These are phyloP conservation scores for Pipistrellus nathusii DNA, from an alignment of 2,797 vertebrate species.

Conservation along the genomic window DNA sequence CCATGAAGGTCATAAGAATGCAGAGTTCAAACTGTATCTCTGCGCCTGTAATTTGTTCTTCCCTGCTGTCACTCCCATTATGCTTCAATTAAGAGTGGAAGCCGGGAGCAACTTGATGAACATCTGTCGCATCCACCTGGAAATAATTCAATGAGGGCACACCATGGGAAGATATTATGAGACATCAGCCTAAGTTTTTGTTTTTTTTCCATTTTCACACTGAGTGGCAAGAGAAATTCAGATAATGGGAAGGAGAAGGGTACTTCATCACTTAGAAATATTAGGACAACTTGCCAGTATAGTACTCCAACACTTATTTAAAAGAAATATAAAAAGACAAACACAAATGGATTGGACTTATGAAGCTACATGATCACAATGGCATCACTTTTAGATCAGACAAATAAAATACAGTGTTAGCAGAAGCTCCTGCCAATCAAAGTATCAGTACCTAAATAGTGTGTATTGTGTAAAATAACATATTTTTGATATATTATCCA, in stretches of 20 bases:
- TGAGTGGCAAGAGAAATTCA: conserved; percentile 88
- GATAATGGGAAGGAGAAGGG: conserved; percentile 80
- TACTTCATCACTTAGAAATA: conserved; percentile 82
- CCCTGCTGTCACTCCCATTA: conserved; percentile 94
- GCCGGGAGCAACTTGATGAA: conserved; percentile 92
- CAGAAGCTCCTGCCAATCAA: conserved; percentile 33
- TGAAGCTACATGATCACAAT: background rate
- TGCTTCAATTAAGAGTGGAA: conserved; percentile 94
- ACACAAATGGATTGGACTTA: conserved; percentile 7
- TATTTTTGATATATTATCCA: conserved; percentile 60
- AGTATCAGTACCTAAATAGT: conserved; percentile 43
- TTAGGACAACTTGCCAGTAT: conserved; percentile 77
- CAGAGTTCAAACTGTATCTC: conserved; percentile 88
- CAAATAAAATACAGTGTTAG: conserved; percentile 42
- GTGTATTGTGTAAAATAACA: background rate
- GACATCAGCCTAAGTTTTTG: conserved; percentile 86
- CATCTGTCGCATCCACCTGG: conserved; percentile 94
- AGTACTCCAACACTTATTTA: conserved; percentile 43
- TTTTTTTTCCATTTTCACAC: conserved; percentile 84
- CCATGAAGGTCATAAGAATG: conserved; percentile 76
- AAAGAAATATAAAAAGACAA: conserved; percentile 55
- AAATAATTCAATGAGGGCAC: conserved; percentile 94
- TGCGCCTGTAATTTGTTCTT: conserved; percentile 91
- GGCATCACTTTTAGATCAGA: conserved; percentile 16
- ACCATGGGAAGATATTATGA: conserved; percentile 89